phyloP scores from a whole-genome alignment of 2,888 invertebrate species.

The Tuta absoluta region DNA sequence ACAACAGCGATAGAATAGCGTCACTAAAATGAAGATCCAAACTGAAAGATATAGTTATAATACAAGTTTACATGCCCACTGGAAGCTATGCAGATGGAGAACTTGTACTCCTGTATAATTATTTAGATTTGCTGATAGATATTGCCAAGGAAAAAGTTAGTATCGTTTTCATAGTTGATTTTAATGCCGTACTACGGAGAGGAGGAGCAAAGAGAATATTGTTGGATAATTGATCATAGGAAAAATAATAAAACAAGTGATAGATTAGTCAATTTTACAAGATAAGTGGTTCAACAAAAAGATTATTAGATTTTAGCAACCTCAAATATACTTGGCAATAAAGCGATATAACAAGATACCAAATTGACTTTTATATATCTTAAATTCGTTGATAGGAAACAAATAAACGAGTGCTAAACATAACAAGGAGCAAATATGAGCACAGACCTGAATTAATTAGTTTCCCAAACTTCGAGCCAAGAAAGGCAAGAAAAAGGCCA shows the following conservation, averaged over 20 bases:
- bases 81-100: slow-evolving; percentile 22
- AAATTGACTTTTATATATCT: slow-evolving; percentile 12
- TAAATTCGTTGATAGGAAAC: neutral
- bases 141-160: slow-evolving; percentile 3
- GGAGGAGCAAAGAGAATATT: neutral
- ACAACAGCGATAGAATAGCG: slow-evolving; percentile 22
- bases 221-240: neutral
- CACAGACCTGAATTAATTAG: slow-evolving; percentile 8
- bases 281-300: too few relatives aligned
- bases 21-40: too few relatives aligned
- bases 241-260: neutral
- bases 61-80: slow-evolving; percentile 24
- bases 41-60: neutral
- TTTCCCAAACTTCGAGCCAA: neutral
- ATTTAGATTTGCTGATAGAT: slow-evolving; percentile 10
- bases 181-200: neutral
- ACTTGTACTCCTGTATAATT: slow-evolving; percentile 19
- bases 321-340: neutral
- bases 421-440: neutral
- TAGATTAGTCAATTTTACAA: slow-evolving; percentile 8
- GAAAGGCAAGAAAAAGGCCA: too few relatives aligned
- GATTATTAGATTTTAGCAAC: too few relatives aligned
- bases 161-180: slow-evolving; percentile 3
- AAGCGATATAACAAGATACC: neutral
- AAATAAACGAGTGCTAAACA: neutral